phyloP scores from a whole-genome alignment of 2,113 vertebrate species.

The Cichladusa arquata region DNA sequence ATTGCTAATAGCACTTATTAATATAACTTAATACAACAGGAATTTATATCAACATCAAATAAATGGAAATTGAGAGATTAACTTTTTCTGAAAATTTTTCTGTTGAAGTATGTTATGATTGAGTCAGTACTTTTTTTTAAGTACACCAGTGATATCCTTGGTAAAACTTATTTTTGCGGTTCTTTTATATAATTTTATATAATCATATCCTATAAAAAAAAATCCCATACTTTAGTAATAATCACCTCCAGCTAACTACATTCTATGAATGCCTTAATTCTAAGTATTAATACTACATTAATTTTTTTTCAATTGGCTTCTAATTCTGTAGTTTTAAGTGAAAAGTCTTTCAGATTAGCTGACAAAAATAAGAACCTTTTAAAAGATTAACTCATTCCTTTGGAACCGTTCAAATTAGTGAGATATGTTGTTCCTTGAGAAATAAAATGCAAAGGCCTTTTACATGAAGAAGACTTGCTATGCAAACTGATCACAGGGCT shows the following conservation, averaged over 20 bases:
- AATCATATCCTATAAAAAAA: neutral
- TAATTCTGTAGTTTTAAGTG: neutral
- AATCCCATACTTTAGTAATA: neutral
- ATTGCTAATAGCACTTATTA: neutral
- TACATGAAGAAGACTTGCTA: neutral
- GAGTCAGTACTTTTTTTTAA: neutral
- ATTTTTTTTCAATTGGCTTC: neutral
- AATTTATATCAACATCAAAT: neutral
- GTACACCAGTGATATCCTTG: neutral
- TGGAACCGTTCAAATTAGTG: neutral
- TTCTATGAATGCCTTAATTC: neutral
- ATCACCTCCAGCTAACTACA: neutral
- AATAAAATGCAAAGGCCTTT: neutral
- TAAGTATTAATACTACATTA: neutral
- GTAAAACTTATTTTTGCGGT: neutral
- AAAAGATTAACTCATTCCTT: neutral
- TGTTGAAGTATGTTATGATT: neutral
- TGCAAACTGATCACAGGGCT: neutral
- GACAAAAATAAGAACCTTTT: neutral
- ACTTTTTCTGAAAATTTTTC: neutral
- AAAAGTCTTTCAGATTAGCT: neutral
- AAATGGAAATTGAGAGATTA: neutral
- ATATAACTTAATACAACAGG: neutral
- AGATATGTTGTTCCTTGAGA: neutral
- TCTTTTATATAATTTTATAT: no score